A percentile compares a stretch with the other conserved stretches of the same genome.
Conservation (phyloP, 2,113 vertebrate genomes). For the Hemibagrus wyckioides region DNA sequence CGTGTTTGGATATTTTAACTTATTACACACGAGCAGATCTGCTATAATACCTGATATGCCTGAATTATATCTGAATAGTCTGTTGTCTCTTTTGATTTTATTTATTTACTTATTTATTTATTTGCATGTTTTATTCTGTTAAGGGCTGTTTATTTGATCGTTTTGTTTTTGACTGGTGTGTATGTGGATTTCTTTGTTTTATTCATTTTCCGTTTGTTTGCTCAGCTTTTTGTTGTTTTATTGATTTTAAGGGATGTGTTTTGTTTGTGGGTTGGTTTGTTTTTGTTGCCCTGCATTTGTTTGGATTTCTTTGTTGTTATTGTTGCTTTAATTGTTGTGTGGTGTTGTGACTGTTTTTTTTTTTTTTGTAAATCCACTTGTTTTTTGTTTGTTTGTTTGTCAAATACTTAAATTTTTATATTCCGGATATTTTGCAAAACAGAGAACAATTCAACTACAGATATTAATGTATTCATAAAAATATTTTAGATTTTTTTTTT, state of each 20-base stretch:
- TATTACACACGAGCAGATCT: background rate
- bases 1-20: conserved; percentile 15
- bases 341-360: background rate
- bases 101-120: background rate
- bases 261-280: too few relatives aligned
- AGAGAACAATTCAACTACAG: background rate
- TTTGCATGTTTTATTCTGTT: background rate
- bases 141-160: background rate
- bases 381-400: background rate
- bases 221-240: background rate
- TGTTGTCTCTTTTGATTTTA: background rate
- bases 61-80: background rate
- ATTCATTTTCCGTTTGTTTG: background rate
- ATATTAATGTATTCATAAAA: background rate
- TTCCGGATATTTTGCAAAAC: background rate
- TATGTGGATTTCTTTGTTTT: too few relatives aligned
- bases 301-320: too few relatives aligned
- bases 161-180: background rate
- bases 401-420: background rate
- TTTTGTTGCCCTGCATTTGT: too few relatives aligned
- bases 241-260: background rate
- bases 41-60: background rate
- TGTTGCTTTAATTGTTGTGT: background rate
- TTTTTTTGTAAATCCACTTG: background rate
- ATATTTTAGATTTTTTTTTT: background rate